Evolutionary conservation across 2,888 invertebrate genomes (phyloP), one percentile per base, ranked within the genome.

Genomic region (Brachypterus glaber): DNA sequence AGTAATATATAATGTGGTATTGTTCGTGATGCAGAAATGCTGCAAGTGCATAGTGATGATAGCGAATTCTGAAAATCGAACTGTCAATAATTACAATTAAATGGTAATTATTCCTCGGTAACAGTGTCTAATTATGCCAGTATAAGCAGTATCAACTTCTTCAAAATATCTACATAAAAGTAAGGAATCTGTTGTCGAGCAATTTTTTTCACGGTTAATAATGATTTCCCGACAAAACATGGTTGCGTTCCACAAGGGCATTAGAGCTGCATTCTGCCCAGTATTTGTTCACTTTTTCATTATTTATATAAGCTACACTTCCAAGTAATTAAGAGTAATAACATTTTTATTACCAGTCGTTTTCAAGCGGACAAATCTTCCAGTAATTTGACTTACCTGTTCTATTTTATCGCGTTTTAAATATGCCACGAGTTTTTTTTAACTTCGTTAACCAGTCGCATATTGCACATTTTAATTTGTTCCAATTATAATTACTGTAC

Each of bases 311-410:
- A 50, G 51, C 43, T 46, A 46, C 49, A 51, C 47, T 57, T 58
- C 54, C 44, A 47, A 48, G 55, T 56, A 58, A 58, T 58, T 58
- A 58, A 55, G 55, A 52, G 58, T 48, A 54, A 58, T 58, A 58
- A 57, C 55, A 58, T 55, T 58, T 57, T 57, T 57, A 58, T 57
- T 48, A 49, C 46, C 47, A 44, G 44, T 49, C 54, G 46, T 55
- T 57, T 54, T 48, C 46, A n/a, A 18, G 35, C 33, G 17, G 17
- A 44, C 47, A 50, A 50, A 49, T 50, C 49, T 37, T 43, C 38
- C 17, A 35, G 44, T 53, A 53, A 52, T 47, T 53, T 53, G 49
- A 48, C 40, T 43, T 36, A 38, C n/a, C n/a, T 21, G 21, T 9
- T 5, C 21, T 21, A 21, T 21, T 21, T 21, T 21, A 21, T 21